Evolutionary conservation across 2,888 invertebrate species (phyloP).

Genomic region (Alcis repandata): DNA sequence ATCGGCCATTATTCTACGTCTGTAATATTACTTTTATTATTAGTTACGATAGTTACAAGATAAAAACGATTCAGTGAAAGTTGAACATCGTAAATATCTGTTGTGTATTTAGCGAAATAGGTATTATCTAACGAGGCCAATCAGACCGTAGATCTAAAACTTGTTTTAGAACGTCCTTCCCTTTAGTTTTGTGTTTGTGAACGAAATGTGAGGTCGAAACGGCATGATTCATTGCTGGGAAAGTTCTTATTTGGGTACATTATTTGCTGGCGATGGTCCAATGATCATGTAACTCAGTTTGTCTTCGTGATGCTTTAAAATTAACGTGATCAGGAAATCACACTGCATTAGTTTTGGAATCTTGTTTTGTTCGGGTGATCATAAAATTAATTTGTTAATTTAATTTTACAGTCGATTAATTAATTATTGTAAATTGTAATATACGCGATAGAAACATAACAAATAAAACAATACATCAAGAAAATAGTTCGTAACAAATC

Average conservation of each 20-base stretch:
- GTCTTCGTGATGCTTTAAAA: slow-evolving; percentile 37
- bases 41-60: slow-evolving; percentile 38
- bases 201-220: slow-evolving; percentile 46
- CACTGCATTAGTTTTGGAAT: no score
- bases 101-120: slow-evolving; percentile 36
- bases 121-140: slow-evolving; percentile 31
- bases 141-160: slow-evolving; percentile 34
- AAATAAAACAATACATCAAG: background rate
- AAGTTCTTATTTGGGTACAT: slow-evolving; percentile 53
- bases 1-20: slow-evolving; percentile 46
- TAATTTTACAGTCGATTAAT: no score
- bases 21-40: slow-evolving; percentile 33
- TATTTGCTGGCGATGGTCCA: slow-evolving; percentile 55
- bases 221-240: slow-evolving; percentile 52
- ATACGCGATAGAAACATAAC: background rate
- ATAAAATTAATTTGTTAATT: no score
- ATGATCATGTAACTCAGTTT: slow-evolving; percentile 42
- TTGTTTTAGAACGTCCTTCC: slow-evolving; percentile 36
- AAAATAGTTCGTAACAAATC: background rate
- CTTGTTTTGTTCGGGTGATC: no score
- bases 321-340: slow-evolving; percentile 1
- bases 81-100: slow-evolving; percentile 42
- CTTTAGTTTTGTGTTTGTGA: slow-evolving; percentile 35
- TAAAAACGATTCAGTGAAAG: slow-evolving; percentile 61
- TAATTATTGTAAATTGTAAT: no score